Conservation (phyloP, 37 sponge, comb jelly and placozoan species). For the Chondrosia reniformis region DNA sequence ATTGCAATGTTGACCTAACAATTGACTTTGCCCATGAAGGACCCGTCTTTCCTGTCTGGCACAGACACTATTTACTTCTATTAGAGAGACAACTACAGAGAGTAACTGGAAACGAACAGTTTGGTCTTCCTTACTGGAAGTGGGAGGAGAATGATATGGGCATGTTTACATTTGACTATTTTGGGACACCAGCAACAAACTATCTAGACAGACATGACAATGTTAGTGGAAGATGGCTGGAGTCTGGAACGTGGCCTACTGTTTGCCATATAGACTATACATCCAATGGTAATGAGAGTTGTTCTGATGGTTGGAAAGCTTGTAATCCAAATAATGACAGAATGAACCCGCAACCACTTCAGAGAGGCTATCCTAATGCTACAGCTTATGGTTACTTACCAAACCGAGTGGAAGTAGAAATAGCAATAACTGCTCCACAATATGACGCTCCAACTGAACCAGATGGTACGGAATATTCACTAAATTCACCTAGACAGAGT, state of each 20-base stretch:
- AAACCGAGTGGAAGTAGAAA: too few species aligned
- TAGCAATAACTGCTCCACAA: too few species aligned
- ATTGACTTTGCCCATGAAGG: slow-evolving; percentile 31
- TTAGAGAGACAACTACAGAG: slow-evolving; percentile 13
- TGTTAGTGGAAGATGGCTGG: not conserved
- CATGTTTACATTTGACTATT: not conserved
- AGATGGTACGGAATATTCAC: too few species aligned
- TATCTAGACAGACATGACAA: not conserved
- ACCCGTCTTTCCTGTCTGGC: slow-evolving; percentile 12
- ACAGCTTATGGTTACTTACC: too few species aligned
- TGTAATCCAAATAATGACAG: not conserved
- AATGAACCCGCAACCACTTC: too few species aligned
- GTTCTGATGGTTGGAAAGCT: not conserved
- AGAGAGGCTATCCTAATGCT: too few species aligned
- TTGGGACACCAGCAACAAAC: not conserved
- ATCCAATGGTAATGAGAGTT: not conserved
- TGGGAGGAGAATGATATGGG: not conserved
- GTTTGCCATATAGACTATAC: slow-evolving; percentile 10
- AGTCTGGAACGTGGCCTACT: slow-evolving; percentile 5
- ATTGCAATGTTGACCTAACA: not conserved
- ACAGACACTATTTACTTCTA: slow-evolving; percentile 15
- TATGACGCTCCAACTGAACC: too few species aligned
- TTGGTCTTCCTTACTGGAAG: slow-evolving; percentile 18
- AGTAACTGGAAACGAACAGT: not conserved
- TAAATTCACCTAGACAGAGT: not conserved